Conservation (phyloP, 2,888 invertebrate species). For the Deilephila elpenor region DNA sequence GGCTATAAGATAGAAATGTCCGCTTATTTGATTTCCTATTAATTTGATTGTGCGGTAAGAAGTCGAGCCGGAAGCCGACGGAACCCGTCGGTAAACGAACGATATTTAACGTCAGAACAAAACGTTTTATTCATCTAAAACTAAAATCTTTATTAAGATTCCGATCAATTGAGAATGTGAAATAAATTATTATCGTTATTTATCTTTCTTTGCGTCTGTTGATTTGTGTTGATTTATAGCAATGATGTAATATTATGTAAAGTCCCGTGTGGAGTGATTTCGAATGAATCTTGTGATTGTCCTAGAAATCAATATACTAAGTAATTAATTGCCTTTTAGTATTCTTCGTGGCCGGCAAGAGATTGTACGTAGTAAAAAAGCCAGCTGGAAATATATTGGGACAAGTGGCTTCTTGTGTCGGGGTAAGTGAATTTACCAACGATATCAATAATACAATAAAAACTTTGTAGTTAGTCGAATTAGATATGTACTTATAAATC, state of each 20-base stretch:
- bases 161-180: no score
- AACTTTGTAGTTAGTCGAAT: no score
- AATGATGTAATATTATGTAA: not conserved
- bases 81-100: no score
- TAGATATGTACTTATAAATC: not conserved
- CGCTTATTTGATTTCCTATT: no score
- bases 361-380: constrained; percentile 89
- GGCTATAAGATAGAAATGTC: no score
- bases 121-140: no score
- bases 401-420: constrained; percentile 90
- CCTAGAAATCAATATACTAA: constrained; percentile 7
- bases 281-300: not conserved
- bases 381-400: constrained; percentile 94
- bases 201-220: not conserved
- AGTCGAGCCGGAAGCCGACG: no score
- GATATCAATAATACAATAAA: no score
- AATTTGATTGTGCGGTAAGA: no score
- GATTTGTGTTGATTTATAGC: not conserved
- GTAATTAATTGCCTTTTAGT: constrained; percentile 79
- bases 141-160: no score
- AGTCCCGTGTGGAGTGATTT: not conserved
- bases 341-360: constrained; percentile 92
- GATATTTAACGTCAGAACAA: no score
- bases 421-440: constrained; percentile 84
- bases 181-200: not conserved